Evolutionary conservation across 2,888 invertebrate genomes (phyloP).

Genomic region (Carcina quercana): DNA sequence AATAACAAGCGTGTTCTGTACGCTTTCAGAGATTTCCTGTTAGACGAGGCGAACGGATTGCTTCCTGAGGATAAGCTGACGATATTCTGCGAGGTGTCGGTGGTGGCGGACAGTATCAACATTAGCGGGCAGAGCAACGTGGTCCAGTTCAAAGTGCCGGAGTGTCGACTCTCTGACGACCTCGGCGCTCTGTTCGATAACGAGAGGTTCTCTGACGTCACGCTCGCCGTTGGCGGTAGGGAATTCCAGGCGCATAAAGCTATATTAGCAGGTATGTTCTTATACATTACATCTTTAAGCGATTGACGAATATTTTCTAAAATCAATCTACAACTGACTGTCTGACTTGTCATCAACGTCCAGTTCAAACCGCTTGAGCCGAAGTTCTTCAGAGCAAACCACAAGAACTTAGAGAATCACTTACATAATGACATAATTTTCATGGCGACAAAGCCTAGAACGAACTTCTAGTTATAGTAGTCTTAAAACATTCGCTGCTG

Average conservation of each 20-base stretch:
- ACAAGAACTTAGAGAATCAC: too few species aligned
- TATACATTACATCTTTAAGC: too few species aligned
- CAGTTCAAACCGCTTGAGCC: too few species aligned
- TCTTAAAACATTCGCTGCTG: too few species aligned
- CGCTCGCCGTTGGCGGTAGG: slow-evolving; percentile 91
- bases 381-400: too few species aligned
- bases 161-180: slow-evolving; percentile 95
- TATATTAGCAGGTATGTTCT: slow-evolving; percentile 86
- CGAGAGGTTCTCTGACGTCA: slow-evolving; percentile 98
- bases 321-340: too few species aligned
- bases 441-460: too few species aligned
- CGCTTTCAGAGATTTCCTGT: slow-evolving; percentile 89
- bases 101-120: slow-evolving; percentile 99
- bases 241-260: slow-evolving; percentile 98
- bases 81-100: slow-evolving; percentile 98
- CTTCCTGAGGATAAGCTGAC: slow-evolving; percentile 99
- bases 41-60: slow-evolving; percentile 99
- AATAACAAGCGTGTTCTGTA: neutral
- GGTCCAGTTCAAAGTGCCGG: slow-evolving; percentile 97
- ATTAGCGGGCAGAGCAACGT: slow-evolving; percentile 99
- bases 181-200: slow-evolving; percentile 96
- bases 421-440: too few species aligned
- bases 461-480: too few species aligned
- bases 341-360: too few species aligned
- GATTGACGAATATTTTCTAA: too few species aligned